Base-by-base conservation (phyloP, 2,113 vertebrate genomes). In the Helogale parvula region DNA sequence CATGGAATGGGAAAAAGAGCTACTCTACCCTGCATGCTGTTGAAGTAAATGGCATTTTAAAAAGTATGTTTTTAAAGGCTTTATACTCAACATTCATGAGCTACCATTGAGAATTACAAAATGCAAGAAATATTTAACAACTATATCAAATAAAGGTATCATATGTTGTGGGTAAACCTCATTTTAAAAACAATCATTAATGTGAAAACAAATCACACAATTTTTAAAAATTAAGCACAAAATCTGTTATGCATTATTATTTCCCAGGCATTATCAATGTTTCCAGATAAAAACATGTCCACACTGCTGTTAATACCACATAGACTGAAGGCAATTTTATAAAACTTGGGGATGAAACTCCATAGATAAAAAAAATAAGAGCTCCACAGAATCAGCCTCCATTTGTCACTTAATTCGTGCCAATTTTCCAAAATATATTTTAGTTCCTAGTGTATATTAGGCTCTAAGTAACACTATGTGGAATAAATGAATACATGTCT, bases 381-480 rank as follows among this genome's bases (percentile, higher is more conserved):
- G 0, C 7, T 71, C 6, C 5, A 19, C 23, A 1, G 0, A 31
- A 69, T 84, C n/a, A 68, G 17, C 4, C 12, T 38, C 13, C 15
- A 31, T 54, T 89, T 54, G 14, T 50, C 31, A n/a, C 21, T 71
- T 90, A 79, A 79, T 90, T 33, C 1, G 38, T 47, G 54, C 8
- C 7, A 83, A 6, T 65, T 71, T 93, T 74, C 8, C 29, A 86
- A 83, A 94, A 31, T 16, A 9, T 65, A 60, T 23, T 69, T 88
- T 47, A 13, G 8, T 76, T 77, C 25, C 23, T 35, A 71, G 13
- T 3, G 60, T 41, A 33, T 7, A 54, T 65, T 63, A 66, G 12
- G 0, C 17, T 90, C 33, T 65, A 38, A 80, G 11, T 52, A 96
- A 90, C 90, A 10, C 6, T 29, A 41, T 50, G 3, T 17, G 3